Conservation (phyloP, 2,797 vertebrate genomes). For the Siniperca obscura region DNA sequence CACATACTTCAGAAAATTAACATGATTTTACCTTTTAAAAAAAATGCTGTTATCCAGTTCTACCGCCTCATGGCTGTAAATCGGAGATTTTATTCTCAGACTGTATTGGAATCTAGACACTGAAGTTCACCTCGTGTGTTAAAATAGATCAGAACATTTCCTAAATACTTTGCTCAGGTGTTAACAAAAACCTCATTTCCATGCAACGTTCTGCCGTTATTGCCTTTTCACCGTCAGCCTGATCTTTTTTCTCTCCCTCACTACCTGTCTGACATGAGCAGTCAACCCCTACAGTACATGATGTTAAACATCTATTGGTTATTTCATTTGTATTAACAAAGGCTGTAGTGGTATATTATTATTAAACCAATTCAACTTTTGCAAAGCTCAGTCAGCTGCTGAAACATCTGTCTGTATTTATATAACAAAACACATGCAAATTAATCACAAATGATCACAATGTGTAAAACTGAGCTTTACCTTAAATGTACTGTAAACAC, state of each 20-base stretch:
- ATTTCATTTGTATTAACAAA: neutral
- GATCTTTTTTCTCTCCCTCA: neutral
- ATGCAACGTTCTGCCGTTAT: neutral
- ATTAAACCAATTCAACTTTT: neutral
- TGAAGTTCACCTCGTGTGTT: neutral
- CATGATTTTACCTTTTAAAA: neutral
- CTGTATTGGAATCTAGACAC: neutral
- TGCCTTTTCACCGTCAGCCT: too few species aligned
- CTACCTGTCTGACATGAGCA: neutral
- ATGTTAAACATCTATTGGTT: neutral
- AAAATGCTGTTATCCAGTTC: neutral
- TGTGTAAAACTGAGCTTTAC: neutral
- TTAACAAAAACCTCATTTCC: too few species aligned
- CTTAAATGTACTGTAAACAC: neutral
- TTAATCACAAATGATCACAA: neutral
- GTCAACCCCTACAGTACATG: neutral
- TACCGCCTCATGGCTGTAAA: neutral
- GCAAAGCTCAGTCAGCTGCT: neutral
- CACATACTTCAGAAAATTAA: too few species aligned
- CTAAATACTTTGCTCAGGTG: neutral
- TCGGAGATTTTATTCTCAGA: too few species aligned
- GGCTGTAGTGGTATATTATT: accelerated
- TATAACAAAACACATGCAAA: neutral
- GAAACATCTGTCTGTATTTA: neutral
- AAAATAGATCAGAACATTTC: neutral